Base-by-base conservation (phyloP, 2,888 invertebrate genomes). In the Nymphalis c-album region DNA sequence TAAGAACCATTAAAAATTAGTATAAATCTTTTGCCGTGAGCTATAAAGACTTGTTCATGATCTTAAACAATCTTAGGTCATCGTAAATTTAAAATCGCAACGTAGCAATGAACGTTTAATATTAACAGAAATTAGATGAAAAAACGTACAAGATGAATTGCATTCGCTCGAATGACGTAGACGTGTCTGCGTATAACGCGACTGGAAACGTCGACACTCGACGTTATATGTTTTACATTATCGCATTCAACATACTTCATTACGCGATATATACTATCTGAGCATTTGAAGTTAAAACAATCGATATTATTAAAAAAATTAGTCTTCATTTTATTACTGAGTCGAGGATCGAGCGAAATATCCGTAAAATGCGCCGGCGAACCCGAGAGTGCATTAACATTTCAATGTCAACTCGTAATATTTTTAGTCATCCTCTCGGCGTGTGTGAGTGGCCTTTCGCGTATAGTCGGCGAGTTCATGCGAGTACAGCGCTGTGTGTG, bases 381-480 rank as follows among this genome's bases (percentile, higher is more conserved):
- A 77, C 78, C 75, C 74, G 76, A 79, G 91, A 86, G 92, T 92
- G 91, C 92, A 91, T 88, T 91, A 91, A 91, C 91, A 89, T 90
- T 90, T 91, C 92, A 92, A 92, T 92, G 92, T 92, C 92, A 91
- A 88, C 88, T 83, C 84, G 87, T 84, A 90, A 90, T 90, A 91
- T 91, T 91, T 91, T 91, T 92, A 91, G 91, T 89, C 86, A 85
- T 84, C 83, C 82, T 71, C 53, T 75, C 68, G 70, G 79, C 75
- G 67, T 79, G 87, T 87, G 88, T 86, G 90, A 79, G 85, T 85
- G 86, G 85, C 85, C 86, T 88, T 85, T 77, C 74, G 76, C 77
- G 76, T 75, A 77, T 75, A 69, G 74, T 68, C 53, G 17, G 75
- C 74, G 76, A 63, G 72, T 74, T 69, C 72, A 75, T 72, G 72